phyloP scores from a whole-genome alignment of 2,797 vertebrate species.

The Mus caroli region DNA sequence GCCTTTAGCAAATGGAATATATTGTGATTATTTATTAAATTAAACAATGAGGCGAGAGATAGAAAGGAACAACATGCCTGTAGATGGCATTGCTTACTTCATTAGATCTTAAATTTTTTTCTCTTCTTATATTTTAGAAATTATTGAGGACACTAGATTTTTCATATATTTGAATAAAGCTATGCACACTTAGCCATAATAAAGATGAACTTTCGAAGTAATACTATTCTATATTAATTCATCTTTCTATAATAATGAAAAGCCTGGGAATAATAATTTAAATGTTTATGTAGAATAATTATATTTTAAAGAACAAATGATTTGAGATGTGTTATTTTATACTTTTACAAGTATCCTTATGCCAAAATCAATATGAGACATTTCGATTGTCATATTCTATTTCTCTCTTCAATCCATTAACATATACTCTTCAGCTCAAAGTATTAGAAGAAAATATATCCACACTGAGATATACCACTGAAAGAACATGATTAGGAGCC shows the following conservation, averaged over 20 bases:
- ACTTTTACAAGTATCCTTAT: background rate
- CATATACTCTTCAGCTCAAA: slow-evolving; percentile 9
- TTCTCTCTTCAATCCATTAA: background rate
- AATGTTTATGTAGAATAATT: slow-evolving; percentile 35
- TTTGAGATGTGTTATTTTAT: background rate
- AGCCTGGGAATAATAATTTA: background rate
- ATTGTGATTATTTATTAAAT: slow-evolving; percentile 39
- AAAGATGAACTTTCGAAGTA: background rate
- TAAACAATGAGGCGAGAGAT: background rate
- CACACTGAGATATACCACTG: background rate
- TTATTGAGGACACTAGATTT: background rate
- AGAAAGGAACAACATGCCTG: background rate
- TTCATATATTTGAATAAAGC: background rate
- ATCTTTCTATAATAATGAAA: slow-evolving; percentile 37
- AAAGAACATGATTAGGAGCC: background rate
- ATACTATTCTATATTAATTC: background rate
- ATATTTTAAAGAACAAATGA: slow-evolving; percentile 22
- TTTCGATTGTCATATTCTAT: background rate
- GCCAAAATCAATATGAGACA: background rate
- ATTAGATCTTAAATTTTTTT: background rate
- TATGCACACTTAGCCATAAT: background rate
- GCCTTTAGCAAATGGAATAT: background rate
- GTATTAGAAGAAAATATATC: slow-evolving; percentile 28
- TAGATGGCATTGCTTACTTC: background rate
- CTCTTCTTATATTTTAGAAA: slow-evolving; percentile 26